These are phyloP conservation scores for Zaprionus taronus DNA, from an alignment of 1,140 invertebrate genomes.

Conservation along the genomic window DNA sequence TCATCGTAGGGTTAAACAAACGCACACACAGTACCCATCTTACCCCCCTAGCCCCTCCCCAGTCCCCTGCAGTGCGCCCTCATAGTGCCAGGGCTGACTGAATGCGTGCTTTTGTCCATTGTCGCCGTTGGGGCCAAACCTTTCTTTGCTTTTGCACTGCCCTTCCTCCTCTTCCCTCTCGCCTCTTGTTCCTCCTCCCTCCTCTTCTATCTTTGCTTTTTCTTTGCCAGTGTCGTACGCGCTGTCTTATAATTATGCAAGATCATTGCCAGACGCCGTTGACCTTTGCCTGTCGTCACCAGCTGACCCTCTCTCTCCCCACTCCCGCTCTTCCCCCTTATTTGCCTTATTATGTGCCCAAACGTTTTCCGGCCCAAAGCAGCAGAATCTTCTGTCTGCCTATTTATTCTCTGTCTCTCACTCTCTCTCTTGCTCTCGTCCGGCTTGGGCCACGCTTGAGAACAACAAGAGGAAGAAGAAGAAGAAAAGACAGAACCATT, in stretches of 20 bases:
- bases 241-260: slow-evolving; percentile 76
- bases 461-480: slow-evolving; percentile 3
- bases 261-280: slow-evolving; percentile 80
- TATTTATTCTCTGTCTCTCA: slow-evolving; percentile 12
- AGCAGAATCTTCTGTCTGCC: slow-evolving; percentile 21
- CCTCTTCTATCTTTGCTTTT: slow-evolving; percentile 1
- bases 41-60: neutral
- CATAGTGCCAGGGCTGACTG: slow-evolving; percentile 19
- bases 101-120: slow-evolving; percentile 42
- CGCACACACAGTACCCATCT: neutral
- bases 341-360: slow-evolving; percentile 66
- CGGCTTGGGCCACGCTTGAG: slow-evolving; percentile 53
- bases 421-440: slow-evolving; percentile 40
- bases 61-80: neutral
- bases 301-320: neutral
- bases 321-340: neutral
- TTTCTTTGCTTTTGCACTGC: slow-evolving; percentile 25
- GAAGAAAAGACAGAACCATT: neutral
- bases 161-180: too few relatives aligned
- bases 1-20: slow-evolving; percentile 69
- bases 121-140: slow-evolving; percentile 35
- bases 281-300: slow-evolving; percentile 57
- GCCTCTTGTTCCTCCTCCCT: too few relatives aligned
- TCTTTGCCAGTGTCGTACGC: slow-evolving; percentile 48
- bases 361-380: slow-evolving; percentile 73